These are phyloP conservation scores for Heterodera schachtii DNA, from an alignment of 1,140 invertebrate genomes.

Conservation along the genomic window DNA sequence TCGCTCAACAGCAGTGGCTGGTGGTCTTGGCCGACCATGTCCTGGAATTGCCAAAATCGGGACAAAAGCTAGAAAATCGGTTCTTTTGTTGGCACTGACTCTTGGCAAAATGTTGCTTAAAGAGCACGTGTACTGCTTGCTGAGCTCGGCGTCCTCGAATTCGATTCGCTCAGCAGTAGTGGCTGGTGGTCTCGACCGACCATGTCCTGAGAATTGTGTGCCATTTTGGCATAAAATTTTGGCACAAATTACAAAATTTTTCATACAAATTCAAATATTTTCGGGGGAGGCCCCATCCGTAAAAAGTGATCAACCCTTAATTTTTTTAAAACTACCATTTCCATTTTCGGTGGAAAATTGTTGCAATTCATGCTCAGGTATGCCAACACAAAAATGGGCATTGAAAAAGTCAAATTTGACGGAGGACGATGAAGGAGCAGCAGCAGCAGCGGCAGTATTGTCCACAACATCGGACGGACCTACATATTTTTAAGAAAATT, in stretches of 20 bases:
- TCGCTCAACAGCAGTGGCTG: slow-evolving; percentile 4
- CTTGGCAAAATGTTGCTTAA: neutral
- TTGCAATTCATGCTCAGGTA: neutral
- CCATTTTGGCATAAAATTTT: too few species aligned
- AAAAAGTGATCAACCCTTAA: too few species aligned
- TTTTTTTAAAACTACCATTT: neutral
- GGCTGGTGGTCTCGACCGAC: neutral
- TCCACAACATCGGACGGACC: neutral
- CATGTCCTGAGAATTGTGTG: neutral
- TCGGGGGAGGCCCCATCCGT: too few species aligned
- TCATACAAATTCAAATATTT: neutral
- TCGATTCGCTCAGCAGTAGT: neutral
- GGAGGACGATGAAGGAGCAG: neutral
- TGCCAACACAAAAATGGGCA: slow-evolving; percentile 21
- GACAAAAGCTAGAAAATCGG: too few species aligned
- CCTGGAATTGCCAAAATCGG: too few species aligned
- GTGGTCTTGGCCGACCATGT: neutral
- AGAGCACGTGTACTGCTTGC: slow-evolving; percentile 5
- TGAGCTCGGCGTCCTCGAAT: neutral
- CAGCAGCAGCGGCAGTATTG: too few species aligned
- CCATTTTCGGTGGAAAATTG: neutral
- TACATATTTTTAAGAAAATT: neutral
- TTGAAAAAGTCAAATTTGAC: slow-evolving; percentile 17
- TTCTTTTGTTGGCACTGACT: neutral
- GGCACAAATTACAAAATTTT: too few species aligned